These are phyloP conservation scores for Drosophila simulans DNA, from an alignment of 1,140 invertebrate genomes.

Conservation along the genomic window DNA sequence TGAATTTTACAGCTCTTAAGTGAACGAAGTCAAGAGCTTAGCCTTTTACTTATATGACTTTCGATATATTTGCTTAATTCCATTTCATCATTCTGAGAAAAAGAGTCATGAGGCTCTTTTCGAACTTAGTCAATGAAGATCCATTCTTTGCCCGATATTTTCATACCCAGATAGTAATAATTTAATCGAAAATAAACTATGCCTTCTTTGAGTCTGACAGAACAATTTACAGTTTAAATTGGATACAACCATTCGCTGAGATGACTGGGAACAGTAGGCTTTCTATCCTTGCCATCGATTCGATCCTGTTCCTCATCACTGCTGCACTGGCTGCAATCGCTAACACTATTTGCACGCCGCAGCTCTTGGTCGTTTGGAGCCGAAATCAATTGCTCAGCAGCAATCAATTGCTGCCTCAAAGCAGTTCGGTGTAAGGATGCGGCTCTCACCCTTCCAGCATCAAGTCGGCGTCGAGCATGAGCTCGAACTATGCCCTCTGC, in stretches of 20 bases:
- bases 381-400: too few species aligned
- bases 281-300: neutral
- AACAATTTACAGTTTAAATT: neutral
- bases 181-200: neutral
- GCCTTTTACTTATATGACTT: neutral
- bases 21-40: neutral
- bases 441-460: neutral
- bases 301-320: conserved; percentile 14
- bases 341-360: conserved; percentile 59
- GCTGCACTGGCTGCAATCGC: conserved; percentile 66
- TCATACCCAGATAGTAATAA: neutral
- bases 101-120: too few species aligned
- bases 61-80: neutral
- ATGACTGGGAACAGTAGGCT: neutral
- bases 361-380: conserved; percentile 8
- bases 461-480: neutral
- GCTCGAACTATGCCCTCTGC: neutral
- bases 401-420: too few species aligned
- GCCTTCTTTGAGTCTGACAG: neutral
- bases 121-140: too few species aligned
- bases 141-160: too few species aligned
- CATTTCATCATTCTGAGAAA: too few species aligned
- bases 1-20: conserved; percentile 4
- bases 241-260: conserved; percentile 28
- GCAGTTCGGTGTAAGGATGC: neutral